Base-by-base conservation (phyloP, 2,797 vertebrate genomes). In the Loris lydekkerianus region DNA sequence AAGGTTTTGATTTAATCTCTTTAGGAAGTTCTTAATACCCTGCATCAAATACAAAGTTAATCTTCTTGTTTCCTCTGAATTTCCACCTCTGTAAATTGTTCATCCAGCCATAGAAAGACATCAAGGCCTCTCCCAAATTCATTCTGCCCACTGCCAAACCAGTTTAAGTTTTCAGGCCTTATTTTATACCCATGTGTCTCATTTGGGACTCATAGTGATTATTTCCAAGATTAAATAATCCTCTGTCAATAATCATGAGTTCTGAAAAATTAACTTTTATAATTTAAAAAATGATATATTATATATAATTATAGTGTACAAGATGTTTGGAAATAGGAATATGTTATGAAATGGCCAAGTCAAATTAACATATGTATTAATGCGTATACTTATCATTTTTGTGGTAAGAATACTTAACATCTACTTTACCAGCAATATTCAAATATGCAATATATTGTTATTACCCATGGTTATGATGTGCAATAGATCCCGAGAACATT, bases 1-100 rank as follows among this genome's bases (percentile, higher is more conserved):
- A 82, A 94, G 82, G 49, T 90, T 97, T 96, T 92, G 67, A 85
- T 91, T 93, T 95, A 91, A 93, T 96, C 87, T 95, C 40, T 95
- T 94, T 89, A 92, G 77, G 37, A 96, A 95, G 85, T 67, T 89
- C 78, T 91, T 75, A 94, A 63, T 94, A 89, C 78, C 37, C 83
- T 56, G 72, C 10, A n/a, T 86, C 70, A 91, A 93, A 87, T 46
- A 77, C 56, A 91, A 93, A 83, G 56, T 70, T 95, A 95, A 96
- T 92, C 49, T 17, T 63, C 93, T 90, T 53, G 56, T 70, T 92
- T 91, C 78, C 43, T 94, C 75, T 67, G 76, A 96, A 97, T 94
- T 1, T 6, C 82, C 46, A 90, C 84, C 76, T 76, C 76, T 56
- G 43, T 13, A 65, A 46, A 77, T 81, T 84, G 46, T 23, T 96